Percentiles rank a stretch among this genome's conserved stretches.
These are phyloP conservation scores for Muscicapa adusta DNA, from an alignment of 2,113 vertebrate species.

Conservation along the genomic window DNA sequence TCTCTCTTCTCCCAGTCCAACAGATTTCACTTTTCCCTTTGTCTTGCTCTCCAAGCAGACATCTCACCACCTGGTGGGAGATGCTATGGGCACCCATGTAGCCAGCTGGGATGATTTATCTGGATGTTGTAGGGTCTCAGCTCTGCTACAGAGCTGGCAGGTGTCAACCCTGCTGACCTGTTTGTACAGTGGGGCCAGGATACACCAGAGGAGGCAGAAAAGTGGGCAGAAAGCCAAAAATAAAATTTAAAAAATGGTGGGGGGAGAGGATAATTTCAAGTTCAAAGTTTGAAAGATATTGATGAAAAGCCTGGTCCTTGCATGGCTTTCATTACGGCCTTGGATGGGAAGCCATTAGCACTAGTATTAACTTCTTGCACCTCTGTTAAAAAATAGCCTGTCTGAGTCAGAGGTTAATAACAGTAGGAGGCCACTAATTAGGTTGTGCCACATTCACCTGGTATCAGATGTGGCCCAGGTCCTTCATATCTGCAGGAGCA, in stretches of 20 bases:
- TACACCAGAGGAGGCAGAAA: neutral
- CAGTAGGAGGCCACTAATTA: constrained; percentile 69
- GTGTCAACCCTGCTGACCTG: neutral
- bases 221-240: neutral
- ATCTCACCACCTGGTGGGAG: neutral
- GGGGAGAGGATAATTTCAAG: neutral
- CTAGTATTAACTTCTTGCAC: constrained; percentile 71
- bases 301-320: constrained; percentile 60
- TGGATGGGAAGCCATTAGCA: constrained; percentile 59
- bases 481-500: constrained; percentile 47
- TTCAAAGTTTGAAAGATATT: constrained; percentile 69
- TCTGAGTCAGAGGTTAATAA: constrained; percentile 76
- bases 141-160: neutral
- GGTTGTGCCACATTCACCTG: neutral
- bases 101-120: neutral
- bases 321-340: constrained; percentile 64
- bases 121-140: accelerated
- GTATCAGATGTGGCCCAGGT: constrained; percentile 53
- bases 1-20: neutral
- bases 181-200: neutral
- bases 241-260: neutral
- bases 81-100: neutral
- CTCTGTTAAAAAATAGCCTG: constrained; percentile 70
- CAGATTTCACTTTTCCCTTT: neutral
- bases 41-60: neutral